Conservation (phyloP, 1,140 invertebrate genomes). For the Heliothis virescens region DNA sequence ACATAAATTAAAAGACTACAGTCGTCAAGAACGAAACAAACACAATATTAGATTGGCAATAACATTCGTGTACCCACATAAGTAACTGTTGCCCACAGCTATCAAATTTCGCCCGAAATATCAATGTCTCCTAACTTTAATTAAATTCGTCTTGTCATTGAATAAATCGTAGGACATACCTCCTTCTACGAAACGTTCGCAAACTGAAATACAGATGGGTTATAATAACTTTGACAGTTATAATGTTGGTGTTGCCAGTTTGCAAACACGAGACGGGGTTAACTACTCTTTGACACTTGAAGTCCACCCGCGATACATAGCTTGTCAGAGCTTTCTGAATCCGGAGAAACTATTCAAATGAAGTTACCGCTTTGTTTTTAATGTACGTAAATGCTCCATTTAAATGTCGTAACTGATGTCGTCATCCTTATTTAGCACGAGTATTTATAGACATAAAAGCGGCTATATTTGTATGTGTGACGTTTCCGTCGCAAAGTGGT, state of each 20-base stretch:
- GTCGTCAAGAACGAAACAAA: constrained; percentile 7
- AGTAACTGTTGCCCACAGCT: constrained; percentile 52
- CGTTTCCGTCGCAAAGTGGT: no score
- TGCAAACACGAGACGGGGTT: constrained; percentile 62
- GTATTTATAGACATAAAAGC: no score
- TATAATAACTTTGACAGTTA: constrained; percentile 79
- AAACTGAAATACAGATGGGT: constrained; percentile 56
- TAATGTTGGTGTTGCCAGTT: constrained; percentile 68
- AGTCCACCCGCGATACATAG: constrained; percentile 64
- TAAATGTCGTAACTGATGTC: neutral
- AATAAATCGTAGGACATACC: constrained; percentile 57
- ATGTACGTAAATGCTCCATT: neutral
- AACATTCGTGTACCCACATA: constrained; percentile 44
- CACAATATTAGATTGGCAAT: constrained; percentile 43
- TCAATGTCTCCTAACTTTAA: constrained; percentile 61
- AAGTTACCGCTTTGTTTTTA: neutral
- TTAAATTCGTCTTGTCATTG: constrained; percentile 64
- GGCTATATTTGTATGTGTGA: no score
- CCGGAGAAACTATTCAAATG: constrained; percentile 14
- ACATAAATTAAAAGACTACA: neutral
- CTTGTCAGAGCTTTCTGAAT: constrained; percentile 47
- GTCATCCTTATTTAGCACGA: no score
- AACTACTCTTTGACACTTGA: constrained; percentile 73
- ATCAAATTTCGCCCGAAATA: constrained; percentile 57
- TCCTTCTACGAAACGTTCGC: constrained; percentile 49